Evolutionary conservation across 2,113 vertebrate species (phyloP).

Genomic region (Himantopus leucocephalus): DNA sequence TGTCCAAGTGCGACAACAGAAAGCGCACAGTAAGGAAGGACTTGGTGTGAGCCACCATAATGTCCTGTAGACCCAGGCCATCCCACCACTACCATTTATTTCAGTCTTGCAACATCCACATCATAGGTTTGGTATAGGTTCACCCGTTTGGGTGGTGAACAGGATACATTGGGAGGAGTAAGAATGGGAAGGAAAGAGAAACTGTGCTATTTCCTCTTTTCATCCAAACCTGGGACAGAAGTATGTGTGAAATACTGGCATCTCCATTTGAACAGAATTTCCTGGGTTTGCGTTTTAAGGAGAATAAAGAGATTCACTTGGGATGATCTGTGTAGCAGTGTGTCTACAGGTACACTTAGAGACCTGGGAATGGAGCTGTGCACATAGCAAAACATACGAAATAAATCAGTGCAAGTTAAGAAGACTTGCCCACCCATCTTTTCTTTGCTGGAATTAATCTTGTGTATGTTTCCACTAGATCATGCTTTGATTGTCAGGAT

Average conservation of each 20-base stretch:
- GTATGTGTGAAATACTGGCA: not conserved
- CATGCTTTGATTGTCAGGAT: conserved; percentile 32
- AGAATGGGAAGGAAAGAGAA: not conserved
- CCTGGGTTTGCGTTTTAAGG: not conserved
- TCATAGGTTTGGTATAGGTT: not conserved
- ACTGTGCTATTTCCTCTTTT: not conserved
- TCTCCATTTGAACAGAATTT: not conserved
- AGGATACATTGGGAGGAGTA: not conserved
- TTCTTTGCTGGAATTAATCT: conserved; percentile 17
- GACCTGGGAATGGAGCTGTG: not conserved
- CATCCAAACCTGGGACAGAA: not conserved
- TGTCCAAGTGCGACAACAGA: not conserved
- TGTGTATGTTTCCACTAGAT: conserved; percentile 22
- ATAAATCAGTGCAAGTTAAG: not conserved
- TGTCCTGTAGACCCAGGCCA: not conserved
- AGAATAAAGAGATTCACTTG: not conserved
- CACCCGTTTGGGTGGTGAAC: not conserved
- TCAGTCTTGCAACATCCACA: not conserved
- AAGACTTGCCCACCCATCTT: not conserved
- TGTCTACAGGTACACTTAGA: not conserved
- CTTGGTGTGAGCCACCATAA: not conserved
- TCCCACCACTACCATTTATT: not conserved
- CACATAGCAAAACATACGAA: not conserved
- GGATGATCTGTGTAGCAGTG: not conserved
- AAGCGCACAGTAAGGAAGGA: not conserved